Evolutionary conservation across 1,140 invertebrate species (phyloP).

Genomic region (Pseudomyrmex pallidus): DNA sequence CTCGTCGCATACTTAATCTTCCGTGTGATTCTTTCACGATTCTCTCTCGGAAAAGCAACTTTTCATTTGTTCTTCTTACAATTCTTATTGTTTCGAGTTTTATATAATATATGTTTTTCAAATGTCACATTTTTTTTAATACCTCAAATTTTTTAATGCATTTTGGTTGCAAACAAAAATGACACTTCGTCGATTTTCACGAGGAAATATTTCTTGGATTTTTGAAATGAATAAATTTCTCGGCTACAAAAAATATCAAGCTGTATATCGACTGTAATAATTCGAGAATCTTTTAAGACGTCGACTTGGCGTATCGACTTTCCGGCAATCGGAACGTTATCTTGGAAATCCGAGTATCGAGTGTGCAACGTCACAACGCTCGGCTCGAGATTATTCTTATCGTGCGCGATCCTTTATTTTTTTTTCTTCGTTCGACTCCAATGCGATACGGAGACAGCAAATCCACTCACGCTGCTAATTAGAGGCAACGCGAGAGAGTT

Average conservation of each 20-base stretch:
- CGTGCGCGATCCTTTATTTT: background rate
- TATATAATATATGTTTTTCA: no score
- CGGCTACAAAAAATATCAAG: no score
- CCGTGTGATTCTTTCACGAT: background rate
- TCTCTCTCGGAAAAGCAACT: background rate
- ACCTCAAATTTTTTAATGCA: no score
- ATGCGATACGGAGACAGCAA: background rate
- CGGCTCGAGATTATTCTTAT: slow-evolving; percentile 5
- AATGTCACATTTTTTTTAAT: no score
- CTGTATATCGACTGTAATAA: no score
- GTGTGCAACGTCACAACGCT: background rate
- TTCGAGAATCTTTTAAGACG: no score
- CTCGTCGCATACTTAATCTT: background rate
- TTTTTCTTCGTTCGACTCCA: background rate
- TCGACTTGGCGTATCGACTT: background rate
- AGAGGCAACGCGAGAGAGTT: slow-evolving; percentile 24
- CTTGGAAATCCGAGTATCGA: background rate
- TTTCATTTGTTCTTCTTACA: no score
- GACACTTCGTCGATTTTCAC: no score
- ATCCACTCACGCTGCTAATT: slow-evolving; percentile 35
- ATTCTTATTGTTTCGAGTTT: no score
- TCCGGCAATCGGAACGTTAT: background rate
- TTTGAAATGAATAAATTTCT: no score
- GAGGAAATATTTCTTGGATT: no score
- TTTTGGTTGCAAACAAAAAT: no score